Conservation (phyloP, 2,113 vertebrate species). For the Leptosomus discolor region DNA sequence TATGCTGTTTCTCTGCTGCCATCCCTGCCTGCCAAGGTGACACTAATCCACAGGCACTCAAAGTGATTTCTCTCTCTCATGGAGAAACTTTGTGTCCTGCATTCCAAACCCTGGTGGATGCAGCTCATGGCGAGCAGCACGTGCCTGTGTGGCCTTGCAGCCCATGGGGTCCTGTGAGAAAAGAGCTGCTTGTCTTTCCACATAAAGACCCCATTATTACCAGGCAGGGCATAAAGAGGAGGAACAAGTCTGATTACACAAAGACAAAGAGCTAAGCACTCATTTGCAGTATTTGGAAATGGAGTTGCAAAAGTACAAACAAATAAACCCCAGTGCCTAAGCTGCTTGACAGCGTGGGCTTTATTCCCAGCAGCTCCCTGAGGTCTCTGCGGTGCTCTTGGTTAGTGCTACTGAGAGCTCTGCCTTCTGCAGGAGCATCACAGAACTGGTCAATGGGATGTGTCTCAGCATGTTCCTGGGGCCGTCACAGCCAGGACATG, state of each 20-base stretch:
- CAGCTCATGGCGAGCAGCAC: not conserved
- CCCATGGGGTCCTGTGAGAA: not conserved
- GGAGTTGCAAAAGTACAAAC: not conserved
- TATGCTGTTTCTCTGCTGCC: not conserved
- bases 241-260: not conserved
- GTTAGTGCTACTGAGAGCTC: not conserved
- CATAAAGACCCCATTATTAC: not conserved
- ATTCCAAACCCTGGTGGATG: not conserved
- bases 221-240: not conserved
- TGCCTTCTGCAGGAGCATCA: not conserved
- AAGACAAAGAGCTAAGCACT: not conserved
- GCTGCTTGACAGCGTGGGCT: not conserved
- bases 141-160: not conserved
- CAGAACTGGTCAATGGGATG: not conserved
- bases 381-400: not conserved
- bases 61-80: not conserved
- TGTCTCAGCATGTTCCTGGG: not conserved
- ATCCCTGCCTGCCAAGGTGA: not conserved
- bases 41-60: fast-evolving
- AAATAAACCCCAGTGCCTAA: not conserved
- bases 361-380: not conserved
- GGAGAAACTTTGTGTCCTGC: not conserved
- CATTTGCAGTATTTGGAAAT: not conserved
- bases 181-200: not conserved
- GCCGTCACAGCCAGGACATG: not conserved